These are phyloP conservation scores for Malacosoma neustria DNA, from an alignment of 2,888 invertebrate genomes.

Conservation along the genomic window DNA sequence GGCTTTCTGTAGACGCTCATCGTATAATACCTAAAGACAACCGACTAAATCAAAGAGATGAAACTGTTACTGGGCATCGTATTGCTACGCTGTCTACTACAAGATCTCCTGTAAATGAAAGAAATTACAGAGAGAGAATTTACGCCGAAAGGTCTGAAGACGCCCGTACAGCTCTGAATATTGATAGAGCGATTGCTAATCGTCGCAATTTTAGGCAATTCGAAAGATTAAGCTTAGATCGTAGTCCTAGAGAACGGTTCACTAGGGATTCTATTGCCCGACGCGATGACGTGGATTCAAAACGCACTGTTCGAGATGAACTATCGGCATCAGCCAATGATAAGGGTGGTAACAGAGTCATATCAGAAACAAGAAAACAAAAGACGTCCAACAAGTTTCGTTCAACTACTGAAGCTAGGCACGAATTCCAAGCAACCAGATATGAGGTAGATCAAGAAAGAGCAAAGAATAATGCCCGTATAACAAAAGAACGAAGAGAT, in stretches of 20 bases:
- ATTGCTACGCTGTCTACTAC: too few species aligned
- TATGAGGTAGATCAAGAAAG: neutral
- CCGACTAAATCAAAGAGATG: slow-evolving; percentile 11
- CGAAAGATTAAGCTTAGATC: neutral
- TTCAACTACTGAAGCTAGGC: neutral
- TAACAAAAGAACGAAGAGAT: neutral
- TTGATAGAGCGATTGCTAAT: neutral
- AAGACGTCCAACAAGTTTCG: neutral
- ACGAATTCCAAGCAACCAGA: slow-evolving; percentile 16
- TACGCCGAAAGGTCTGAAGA: too few species aligned
- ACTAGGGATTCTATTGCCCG: neutral
- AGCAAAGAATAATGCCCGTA: neutral
- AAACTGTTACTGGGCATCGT: slow-evolving; percentile 19
- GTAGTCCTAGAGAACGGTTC: neutral
- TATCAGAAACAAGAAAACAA: neutral
- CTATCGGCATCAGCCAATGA: neutral
- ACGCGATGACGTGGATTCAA: neutral
- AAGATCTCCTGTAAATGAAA: too few species aligned
- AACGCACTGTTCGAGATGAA: neutral
- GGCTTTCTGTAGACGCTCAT: slow-evolving; percentile 23
- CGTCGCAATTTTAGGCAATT: neutral
- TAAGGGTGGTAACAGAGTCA: neutral
- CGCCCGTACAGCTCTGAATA: neutral
- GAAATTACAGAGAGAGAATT: too few species aligned
- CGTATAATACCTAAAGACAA: slow-evolving; percentile 5